Base-by-base conservation (phyloP, 2,797 vertebrate species). In the Onychomys leucogaster region DNA sequence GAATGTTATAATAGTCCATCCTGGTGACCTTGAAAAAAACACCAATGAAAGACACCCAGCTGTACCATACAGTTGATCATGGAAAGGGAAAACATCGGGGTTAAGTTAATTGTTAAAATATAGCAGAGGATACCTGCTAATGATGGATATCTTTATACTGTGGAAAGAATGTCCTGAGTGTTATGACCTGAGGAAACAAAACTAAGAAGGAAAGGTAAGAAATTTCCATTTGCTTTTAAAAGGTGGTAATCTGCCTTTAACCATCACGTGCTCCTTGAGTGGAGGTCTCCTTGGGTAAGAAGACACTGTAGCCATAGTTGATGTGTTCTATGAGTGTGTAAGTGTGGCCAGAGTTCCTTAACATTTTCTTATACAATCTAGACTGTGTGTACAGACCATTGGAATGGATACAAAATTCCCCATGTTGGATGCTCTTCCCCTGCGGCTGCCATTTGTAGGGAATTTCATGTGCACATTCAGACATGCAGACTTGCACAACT, bases 401-500 rank as follows among this genome's bases (percentile, higher is more conserved):
- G 91, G 86, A 95, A 7, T 89, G 37, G 87, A 77, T 91, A 73
- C 80, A 95, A 37, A 96, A 91, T 92, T 94, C 41, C 65, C 55
- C 76, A 80, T n/a, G 4, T 23, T 94, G 91, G 52, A 77, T 86
- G 63, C 63, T 88, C 63, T 89, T 96, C 85, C 81, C 95, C 91
- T 59, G 46, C 17, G 77, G 93, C 94, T 97, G 78, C 89, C 93
- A 89, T 97, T 96, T 96, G 73, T 78, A 97, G 91, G 90, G 89
- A 95, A 91, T 97, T 95, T 95, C 94, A 57, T 96, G 82, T 96
- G 89, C 97, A 65, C 96, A 96, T 97, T 97, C 96, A 97, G 95
- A 95, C 92, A 80, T 81, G 94, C 90, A 96, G 93, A 89, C 91
- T 96, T 90, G 77, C 88, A 84, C 85, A 97, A 94, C 95, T 94